Conservation (phyloP, 2,888 invertebrate species). For the Labia minor region DNA sequence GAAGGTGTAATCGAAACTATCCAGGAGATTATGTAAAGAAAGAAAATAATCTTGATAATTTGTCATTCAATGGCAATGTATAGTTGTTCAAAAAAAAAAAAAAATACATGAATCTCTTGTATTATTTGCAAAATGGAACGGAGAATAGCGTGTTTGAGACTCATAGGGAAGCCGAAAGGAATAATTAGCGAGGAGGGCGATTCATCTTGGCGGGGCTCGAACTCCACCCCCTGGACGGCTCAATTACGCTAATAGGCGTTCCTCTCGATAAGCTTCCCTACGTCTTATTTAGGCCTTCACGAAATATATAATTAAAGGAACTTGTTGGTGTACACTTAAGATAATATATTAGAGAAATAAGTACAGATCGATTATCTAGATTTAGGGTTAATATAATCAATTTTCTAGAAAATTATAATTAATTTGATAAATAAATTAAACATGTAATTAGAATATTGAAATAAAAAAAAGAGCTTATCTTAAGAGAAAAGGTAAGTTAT, state of each 20-base stretch:
- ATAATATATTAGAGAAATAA: neutral
- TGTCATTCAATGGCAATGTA: too few species aligned
- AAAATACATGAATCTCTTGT: neutral
- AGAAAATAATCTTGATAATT: too few species aligned
- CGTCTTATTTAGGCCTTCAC: neutral
- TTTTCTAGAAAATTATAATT: neutral
- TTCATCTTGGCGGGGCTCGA: constrained; percentile 2
- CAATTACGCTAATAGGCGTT: constrained; percentile 8
- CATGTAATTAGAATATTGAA: neutral
- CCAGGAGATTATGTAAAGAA: too few species aligned
- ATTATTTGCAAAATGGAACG: neutral
- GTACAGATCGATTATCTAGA: neutral
- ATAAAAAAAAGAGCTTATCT: too few species aligned
- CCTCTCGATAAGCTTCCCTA: constrained; percentile 13
- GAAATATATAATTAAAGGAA: neutral
- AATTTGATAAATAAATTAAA: neutral
- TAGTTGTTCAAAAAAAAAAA: neutral
- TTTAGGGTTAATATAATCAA: neutral
- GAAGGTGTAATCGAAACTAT: too few species aligned
- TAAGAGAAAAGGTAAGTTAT: too few species aligned
- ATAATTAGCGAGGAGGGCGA: neutral
- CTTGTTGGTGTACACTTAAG: neutral
- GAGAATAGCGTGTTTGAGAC: neutral
- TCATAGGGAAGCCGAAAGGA: neutral
- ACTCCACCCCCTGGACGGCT: neutral